Base-by-base conservation (phyloP, 2,113 vertebrate species). In the Paedocypris sp. region DNA sequence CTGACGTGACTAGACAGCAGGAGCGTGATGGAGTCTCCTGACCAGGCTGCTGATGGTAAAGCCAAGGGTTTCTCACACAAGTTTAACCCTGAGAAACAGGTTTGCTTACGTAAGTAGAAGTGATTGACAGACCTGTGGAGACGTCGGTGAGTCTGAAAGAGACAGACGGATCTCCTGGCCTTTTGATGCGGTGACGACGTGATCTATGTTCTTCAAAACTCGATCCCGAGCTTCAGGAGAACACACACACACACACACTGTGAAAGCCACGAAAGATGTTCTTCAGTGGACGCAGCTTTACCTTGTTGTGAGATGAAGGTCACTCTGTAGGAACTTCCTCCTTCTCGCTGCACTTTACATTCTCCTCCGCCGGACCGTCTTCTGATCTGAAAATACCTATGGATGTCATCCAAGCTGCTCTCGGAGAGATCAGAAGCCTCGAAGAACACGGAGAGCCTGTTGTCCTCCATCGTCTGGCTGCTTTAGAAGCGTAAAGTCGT, bases 321-420 rank as follows among this genome's bases (percentile, higher is more conserved):
- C 13, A 80, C 62, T 53, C 51, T 74, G 23, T 78, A 80, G 4
- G n/a, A 48, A 11, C 54, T 38, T 1, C 8, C 53, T 39, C 19
- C 52, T 2, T 60, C 18, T 6, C 59, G 56, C 59, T 70, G 19
- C 19, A 80, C 46, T 11, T 1, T 60, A 50, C 82, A 82, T 0
- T 78, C 75, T 0, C 75, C 80, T 52, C 82, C 82, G 0, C 75
- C 78, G 10, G 79, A 82, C 3, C 38, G 56, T 47, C 73, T 38
- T 45, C 0, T 75, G 33, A 53, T 70, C 11, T 42, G n/a, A 64
- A 84, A 84, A 22, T 82, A 25, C 11, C 25, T 64, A 19, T 45
- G 7, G 15, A 82, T 45, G 22, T 69, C n/a, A 77, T 2, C 57
- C 12, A 47, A 45, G 46, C 10, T 72, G 71, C 26, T 0, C 49